Evolutionary conservation across 2,113 vertebrate genomes (phyloP), one percentile per base, ranked within the genome.

Genomic region (Zootoca vivipara): DNA sequence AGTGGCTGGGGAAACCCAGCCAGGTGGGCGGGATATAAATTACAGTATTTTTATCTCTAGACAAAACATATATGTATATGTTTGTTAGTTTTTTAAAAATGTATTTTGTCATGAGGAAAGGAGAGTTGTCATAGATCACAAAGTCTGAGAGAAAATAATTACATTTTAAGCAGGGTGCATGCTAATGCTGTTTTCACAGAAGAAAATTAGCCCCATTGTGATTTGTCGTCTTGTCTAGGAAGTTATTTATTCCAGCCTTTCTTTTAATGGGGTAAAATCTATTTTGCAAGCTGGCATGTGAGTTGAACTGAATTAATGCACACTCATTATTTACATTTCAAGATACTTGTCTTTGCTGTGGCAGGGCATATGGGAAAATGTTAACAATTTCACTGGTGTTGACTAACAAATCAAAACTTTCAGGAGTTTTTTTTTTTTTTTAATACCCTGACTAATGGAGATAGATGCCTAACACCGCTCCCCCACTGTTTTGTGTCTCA

Each of bases 241-340:
- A 90, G 81, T 90, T 92, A 87, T 24, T 92, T 85, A 58, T 35
- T 91, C 69, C 42, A 74, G 4, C 79, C 40, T 83, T 83, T 26
- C 28, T 87, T 89, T 52, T 89, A 87, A 79, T 87, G 79, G 84
- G 58, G 81, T 85, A 82, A 88, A 82, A 79, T 84, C 85, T 90
- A 83, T 82, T 86, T 35, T n/a, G 24, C 0, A 86, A 87, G 85
- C 82, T 95, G 62, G 92, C 92, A 88, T 82, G 70, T 90, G 88
- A 91, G 72, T 73, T 90, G 72, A 28, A 81, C 30, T 78, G 35
- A 58, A 87, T 87, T 90, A 80, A 65, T 28, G 52, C 20, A 82
- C 35, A 5, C 42, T 3, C 62, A 52, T 75, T 86, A 85, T 22
- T 75, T 82, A 83, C 0, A 64, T 83, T 2, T 42, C 85, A 65